These are phyloP conservation scores for Callosobruchus maculatus DNA, from an alignment of 2,888 invertebrate genomes.

Conservation along the genomic window DNA sequence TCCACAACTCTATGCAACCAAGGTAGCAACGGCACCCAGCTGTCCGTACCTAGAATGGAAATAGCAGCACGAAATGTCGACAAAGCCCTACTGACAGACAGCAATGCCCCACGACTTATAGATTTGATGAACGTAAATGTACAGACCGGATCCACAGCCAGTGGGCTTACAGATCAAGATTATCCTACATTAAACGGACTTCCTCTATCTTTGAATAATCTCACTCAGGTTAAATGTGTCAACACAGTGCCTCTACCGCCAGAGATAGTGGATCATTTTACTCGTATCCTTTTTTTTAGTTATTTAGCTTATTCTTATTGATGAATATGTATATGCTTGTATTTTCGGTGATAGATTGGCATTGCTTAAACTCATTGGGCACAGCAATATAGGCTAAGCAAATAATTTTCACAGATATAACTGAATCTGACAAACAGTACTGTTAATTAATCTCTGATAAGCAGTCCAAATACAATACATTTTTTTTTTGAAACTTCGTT, in stretches of 20 bases:
- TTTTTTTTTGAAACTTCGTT: too few relatives aligned
- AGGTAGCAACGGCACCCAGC: slow-evolving; percentile 46
- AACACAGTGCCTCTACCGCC: slow-evolving; percentile 87
- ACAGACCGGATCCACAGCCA: slow-evolving; percentile 75
- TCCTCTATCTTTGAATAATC: slow-evolving; percentile 61
- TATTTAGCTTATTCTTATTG: background rate
- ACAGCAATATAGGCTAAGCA: too few relatives aligned
- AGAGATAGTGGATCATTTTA: slow-evolving; percentile 93
- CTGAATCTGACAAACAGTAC: too few relatives aligned
- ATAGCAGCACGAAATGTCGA: slow-evolving; percentile 78
- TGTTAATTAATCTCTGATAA: too few relatives aligned
- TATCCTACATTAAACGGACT: slow-evolving; percentile 78
- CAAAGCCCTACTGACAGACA: slow-evolving; percentile 66
- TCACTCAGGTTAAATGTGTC: slow-evolving; percentile 75
- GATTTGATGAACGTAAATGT: slow-evolving; percentile 65
- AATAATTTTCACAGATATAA: too few relatives aligned
- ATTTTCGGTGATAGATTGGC: too few relatives aligned
- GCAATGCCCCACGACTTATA: slow-evolving; percentile 66
- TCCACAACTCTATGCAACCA: slow-evolving; percentile 3
- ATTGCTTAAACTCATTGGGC: too few relatives aligned
- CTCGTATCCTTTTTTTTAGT: slow-evolving; percentile 70
- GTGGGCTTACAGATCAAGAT: slow-evolving; percentile 87
- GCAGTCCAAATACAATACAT: too few relatives aligned
- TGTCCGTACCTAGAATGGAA: slow-evolving; percentile 63
- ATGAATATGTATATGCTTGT: too few relatives aligned